Evolutionary conservation across 2,888 invertebrate species (phyloP).

Genomic region (Prosopocoilus inquinatus): DNA sequence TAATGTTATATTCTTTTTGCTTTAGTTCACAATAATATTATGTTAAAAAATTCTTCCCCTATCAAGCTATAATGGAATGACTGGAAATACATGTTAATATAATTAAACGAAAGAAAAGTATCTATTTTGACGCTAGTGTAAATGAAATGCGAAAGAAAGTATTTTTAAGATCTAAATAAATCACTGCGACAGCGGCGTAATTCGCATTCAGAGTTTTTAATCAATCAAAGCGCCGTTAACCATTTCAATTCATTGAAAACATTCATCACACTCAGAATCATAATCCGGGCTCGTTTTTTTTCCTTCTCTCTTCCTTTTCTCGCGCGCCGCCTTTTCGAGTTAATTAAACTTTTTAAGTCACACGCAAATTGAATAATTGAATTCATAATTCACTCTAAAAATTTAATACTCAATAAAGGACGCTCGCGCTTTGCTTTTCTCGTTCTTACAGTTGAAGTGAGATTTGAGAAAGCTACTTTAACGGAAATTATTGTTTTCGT

Average conservation of each 20-base stretch:
- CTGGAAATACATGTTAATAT: too few relatives aligned
- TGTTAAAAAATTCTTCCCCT: too few relatives aligned
- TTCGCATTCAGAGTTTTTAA: constrained; percentile 7
- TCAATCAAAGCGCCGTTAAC: constrained; percentile 8
- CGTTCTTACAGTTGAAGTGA: not conserved
- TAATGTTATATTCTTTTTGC: too few relatives aligned
- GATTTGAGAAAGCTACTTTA: constrained; percentile 18
- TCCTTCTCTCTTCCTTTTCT: not conserved
- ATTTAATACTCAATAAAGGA: not conserved
- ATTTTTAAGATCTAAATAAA: not conserved
- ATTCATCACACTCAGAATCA: constrained; percentile 12
- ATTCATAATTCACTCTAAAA: constrained; percentile 3
- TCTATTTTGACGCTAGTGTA: too few relatives aligned
- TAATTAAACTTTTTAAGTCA: constrained; percentile 11
- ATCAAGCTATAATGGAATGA: too few relatives aligned
- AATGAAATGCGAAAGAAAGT: too few relatives aligned
- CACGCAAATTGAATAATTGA: constrained; percentile 7
- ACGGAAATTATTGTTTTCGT: constrained; percentile 26
- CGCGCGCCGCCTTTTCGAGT: constrained; percentile 2
- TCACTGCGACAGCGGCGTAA: not conserved
- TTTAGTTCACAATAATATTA: too few relatives aligned
- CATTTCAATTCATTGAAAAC: constrained; percentile 13
- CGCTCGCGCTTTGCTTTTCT: not conserved
- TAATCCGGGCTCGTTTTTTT: constrained; percentile 1
- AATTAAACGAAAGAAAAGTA: too few relatives aligned